Evolutionary conservation across 2,888 invertebrate genomes (phyloP).

Genomic region (Brassicogethes aeneus): DNA sequence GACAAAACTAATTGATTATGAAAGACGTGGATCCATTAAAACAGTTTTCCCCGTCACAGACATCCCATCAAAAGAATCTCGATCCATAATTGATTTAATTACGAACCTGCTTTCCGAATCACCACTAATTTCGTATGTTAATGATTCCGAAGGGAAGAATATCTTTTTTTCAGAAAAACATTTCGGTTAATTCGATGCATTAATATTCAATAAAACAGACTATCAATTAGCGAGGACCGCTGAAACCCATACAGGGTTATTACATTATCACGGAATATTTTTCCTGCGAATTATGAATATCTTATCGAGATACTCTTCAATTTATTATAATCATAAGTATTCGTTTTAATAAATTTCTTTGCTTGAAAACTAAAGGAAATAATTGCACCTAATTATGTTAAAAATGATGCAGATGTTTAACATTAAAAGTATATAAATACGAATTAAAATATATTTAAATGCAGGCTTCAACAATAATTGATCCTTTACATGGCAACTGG

Average conservation of each 20-base stretch:
- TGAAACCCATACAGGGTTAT: conserved; percentile 29
- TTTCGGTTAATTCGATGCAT: conserved; percentile 18
- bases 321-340: neutral
- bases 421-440: neutral
- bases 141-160: conserved; percentile 9
- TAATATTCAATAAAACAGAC: conserved; percentile 27
- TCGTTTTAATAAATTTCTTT: conserved; percentile 8
- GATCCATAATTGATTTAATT: neutral
- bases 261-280: conserved; percentile 26
- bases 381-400: neutral
- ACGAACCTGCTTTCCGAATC: conserved; percentile 1
- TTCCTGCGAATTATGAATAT: conserved; percentile 27
- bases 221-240: conserved; percentile 29
- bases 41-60: too few species aligned
- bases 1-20: too few species aligned
- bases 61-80: too few species aligned
- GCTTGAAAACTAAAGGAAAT: conserved; percentile 12
- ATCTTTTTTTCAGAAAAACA: neutral
- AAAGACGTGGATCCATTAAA: too few species aligned
- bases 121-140: conserved; percentile 27
- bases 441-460: neutral
- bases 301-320: conserved; percentile 15
- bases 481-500: neutral
- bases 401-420: neutral
- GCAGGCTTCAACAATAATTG: neutral